Evolutionary conservation across 2,113 vertebrate genomes (phyloP).

Genomic region (Halcyon malimbica): DNA sequence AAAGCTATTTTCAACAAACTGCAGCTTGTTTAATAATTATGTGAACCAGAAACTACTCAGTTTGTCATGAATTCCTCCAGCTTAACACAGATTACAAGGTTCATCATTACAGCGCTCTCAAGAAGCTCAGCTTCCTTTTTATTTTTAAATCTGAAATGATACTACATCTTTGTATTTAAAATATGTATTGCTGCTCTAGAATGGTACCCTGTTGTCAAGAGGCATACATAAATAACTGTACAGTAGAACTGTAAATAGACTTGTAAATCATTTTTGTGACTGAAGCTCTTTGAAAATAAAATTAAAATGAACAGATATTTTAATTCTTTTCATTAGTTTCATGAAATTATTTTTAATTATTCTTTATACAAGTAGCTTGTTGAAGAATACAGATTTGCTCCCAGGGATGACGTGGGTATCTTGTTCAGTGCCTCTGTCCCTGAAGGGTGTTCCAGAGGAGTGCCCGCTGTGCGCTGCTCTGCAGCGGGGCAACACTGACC

Average conservation of each 20-base stretch:
- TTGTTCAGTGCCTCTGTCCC: neutral
- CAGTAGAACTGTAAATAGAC: constrained; percentile 78
- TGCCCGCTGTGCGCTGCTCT: neutral
- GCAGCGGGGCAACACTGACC: neutral
- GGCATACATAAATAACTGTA: constrained; percentile 76
- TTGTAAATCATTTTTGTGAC: constrained; percentile 77
- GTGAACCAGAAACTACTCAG: constrained; percentile 67
- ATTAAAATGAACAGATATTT: constrained; percentile 61
- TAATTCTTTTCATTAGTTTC: constrained; percentile 18
- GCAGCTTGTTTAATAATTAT: constrained; percentile 71
- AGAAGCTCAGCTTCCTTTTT: constrained; percentile 66
- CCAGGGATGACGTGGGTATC: neutral
- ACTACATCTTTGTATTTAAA: constrained; percentile 76
- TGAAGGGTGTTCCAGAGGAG: neutral
- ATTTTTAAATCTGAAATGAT: constrained; percentile 74
- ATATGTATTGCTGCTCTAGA: constrained; percentile 79
- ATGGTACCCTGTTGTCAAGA: constrained; percentile 82
- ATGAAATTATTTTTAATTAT: neutral
- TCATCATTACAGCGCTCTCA: constrained; percentile 65
- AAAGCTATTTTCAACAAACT: constrained; percentile 77
- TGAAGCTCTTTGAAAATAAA: constrained; percentile 79
- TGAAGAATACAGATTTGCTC: neutral
- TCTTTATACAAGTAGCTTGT: neutral
- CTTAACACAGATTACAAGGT: constrained; percentile 24
- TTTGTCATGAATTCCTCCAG: constrained; percentile 40